These are phyloP conservation scores for Drosophila sordidula DNA, from an alignment of 2,888 invertebrate species.

Conservation along the genomic window DNA sequence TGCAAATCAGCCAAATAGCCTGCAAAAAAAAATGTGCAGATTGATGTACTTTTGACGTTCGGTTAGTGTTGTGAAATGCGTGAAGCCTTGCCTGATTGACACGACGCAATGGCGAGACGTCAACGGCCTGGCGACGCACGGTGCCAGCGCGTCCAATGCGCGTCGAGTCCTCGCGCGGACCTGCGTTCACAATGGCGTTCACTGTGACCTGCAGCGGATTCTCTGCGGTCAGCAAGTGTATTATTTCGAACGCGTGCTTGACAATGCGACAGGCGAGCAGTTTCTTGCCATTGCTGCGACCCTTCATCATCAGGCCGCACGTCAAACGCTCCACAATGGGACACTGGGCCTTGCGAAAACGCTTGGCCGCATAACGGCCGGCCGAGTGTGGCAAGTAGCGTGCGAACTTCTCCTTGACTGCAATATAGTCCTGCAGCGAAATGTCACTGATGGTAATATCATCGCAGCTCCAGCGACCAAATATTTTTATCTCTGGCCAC, in stretches of 20 bases:
- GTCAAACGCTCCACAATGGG: conserved; percentile 99
- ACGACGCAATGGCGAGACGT: conserved; percentile 98
- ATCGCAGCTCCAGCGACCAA: conserved; percentile 98
- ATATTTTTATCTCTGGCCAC: conserved; percentile 98
- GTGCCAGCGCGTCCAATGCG: conserved; percentile 99
- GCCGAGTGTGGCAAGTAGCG: conserved; percentile 99
- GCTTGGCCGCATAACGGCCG: conserved; percentile 98
- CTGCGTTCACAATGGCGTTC: conserved; percentile 97
- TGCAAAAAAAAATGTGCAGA: conserved; percentile 27
- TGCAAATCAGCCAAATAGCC: conserved; percentile 99
- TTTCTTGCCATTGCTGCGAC: conserved; percentile 99
- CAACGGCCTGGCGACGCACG: conserved; percentile 99
- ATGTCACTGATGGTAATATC: conserved; percentile 99
- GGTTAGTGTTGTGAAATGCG: conserved; percentile 1
- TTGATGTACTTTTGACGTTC: background rate
- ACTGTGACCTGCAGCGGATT: conserved; percentile 60
- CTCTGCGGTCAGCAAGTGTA: conserved; percentile 55
- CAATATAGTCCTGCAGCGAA: conserved; percentile 97
- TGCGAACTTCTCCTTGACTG: conserved; percentile 98
- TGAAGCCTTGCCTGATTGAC: conserved; percentile 91
- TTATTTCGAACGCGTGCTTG: conserved; percentile 97
- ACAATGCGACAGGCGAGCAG: conserved; percentile 99
- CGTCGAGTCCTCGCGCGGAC: conserved; percentile 99
- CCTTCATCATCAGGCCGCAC: conserved; percentile 99
- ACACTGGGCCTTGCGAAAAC: conserved; percentile 99